Evolutionary conservation across 2,888 invertebrate species (phyloP).

Genomic region (Rhogogaster chlorosoma): DNA sequence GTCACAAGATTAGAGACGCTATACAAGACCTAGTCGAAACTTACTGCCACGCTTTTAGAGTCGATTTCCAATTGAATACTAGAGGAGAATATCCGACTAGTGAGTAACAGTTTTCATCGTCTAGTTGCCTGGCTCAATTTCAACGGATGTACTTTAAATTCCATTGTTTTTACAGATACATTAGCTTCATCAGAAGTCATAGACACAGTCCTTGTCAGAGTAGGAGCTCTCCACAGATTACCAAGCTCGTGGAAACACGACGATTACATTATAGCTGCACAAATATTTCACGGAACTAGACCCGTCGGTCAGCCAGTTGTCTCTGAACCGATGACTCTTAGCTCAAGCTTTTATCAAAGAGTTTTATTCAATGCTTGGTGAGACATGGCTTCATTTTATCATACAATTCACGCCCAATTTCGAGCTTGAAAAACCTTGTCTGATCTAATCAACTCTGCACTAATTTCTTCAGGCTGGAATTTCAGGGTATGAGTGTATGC

Average conservation of each 20-base stretch:
- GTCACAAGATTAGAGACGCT: slow-evolving; percentile 88
- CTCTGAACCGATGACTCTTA: slow-evolving; percentile 84
- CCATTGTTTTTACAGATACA: slow-evolving; percentile 79
- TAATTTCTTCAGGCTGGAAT: slow-evolving; percentile 82
- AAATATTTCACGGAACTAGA: slow-evolving; percentile 93
- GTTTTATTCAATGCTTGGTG: slow-evolving; percentile 94
- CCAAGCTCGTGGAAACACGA: slow-evolving; percentile 90
- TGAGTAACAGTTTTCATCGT: slow-evolving; percentile 65
- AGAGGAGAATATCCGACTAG: slow-evolving; percentile 80
- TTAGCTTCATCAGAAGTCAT: slow-evolving; percentile 85
- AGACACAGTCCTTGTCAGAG: slow-evolving; percentile 88
- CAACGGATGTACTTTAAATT: slow-evolving; percentile 11
- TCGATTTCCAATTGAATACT: slow-evolving; percentile 88
- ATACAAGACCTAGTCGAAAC: slow-evolving; percentile 91
- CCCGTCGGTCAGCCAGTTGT: slow-evolving; percentile 87
- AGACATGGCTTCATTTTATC: slow-evolving; percentile 62
- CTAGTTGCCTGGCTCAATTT: not conserved
- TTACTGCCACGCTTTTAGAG: slow-evolving; percentile 91
- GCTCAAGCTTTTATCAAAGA: slow-evolving; percentile 88
- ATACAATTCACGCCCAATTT: not conserved
- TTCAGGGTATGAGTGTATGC: slow-evolving; percentile 89
- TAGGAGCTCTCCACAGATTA: slow-evolving; percentile 91
- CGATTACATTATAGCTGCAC: slow-evolving; percentile 91
- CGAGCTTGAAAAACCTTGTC: not conserved
- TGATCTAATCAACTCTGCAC: not conserved